phyloP scores from a whole-genome alignment of 2,113 vertebrate species.

The Centropus bengalensis region DNA sequence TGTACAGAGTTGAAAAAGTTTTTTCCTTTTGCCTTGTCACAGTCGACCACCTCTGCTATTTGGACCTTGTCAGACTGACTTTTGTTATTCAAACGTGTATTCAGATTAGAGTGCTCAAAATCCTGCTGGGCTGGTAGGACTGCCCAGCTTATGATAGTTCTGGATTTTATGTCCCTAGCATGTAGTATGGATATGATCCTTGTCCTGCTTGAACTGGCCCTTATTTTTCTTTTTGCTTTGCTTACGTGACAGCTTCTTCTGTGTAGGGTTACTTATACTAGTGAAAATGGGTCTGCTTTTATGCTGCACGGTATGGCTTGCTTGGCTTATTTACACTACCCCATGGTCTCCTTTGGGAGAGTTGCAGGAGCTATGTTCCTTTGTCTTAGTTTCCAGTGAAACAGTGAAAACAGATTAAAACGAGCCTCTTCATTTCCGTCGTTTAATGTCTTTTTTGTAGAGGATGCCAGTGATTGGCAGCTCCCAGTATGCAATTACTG shows the following conservation, averaged over 20 bases:
- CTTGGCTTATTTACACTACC: background rate
- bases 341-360: background rate
- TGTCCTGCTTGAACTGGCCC: background rate
- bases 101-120: background rate
- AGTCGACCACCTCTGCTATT: accelerated
- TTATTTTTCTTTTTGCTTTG: background rate
- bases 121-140: background rate
- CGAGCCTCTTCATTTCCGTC: background rate
- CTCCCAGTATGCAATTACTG: background rate
- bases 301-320: background rate
- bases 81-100: background rate
- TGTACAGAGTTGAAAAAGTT: background rate
- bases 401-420: background rate
- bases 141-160: background rate
- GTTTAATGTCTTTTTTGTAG: background rate
- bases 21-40: background rate
- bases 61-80: background rate
- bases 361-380: background rate
- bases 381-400: background rate
- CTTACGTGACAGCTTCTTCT: background rate
- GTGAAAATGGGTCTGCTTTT: background rate
- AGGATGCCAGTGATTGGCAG: background rate
- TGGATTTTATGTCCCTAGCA: background rate
- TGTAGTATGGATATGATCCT: background rate
- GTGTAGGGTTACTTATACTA: background rate